Evolutionary conservation across 2,888 invertebrate genomes (phyloP), one percentile per base, ranked within the genome.

Genomic region (Nudaria mundana): DNA sequence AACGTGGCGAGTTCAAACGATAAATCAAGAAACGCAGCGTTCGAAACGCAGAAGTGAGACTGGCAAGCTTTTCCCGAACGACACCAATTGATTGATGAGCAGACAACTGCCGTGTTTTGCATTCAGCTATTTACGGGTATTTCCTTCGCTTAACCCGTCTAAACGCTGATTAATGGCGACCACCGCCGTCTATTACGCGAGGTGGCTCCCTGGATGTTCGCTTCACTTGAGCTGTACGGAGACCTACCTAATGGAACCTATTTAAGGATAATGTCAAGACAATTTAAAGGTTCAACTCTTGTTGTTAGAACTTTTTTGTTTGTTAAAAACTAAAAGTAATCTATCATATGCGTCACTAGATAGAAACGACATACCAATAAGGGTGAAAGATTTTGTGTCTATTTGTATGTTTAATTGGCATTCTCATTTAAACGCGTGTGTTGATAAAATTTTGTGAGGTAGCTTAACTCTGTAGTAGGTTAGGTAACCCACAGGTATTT

Each of bases 71-170:
- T 63, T 54, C 51, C 41, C 41, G 43, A 66, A 56, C 44, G 61
- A 56, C 63, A 59, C 48, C 52, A 64, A 72, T 77, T 87, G 87
- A 87, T 87, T 85, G 86, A 87, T 87, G 86, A 81, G 77, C 73
- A 70, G 81, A 81, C 85, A 82, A 85, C 80, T 81, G 79, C 76
- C 77, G 79, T 79, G 81, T 87, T 86, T 87, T 87, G 86, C 86
- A 85, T 87, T 81, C 73, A 81, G 78, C 85, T 87, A 87, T 87
- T 87, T 87, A 86, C 85, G 83, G 83, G 81, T 73, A 83, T 84
- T 85, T 86, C 85, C 84, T 86, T 71, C 76, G 80, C 81, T 83
- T 82, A 84, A 79, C 81, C 81, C 85, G 84, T 80, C 82, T 75
- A 69, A 71, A 70, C 48, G 43, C 76, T 87, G 86, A 87, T 86